Evolutionary conservation across 2,888 invertebrate species (phyloP), one percentile per base, ranked within the genome.

Genomic region (Spisula solida): DNA sequence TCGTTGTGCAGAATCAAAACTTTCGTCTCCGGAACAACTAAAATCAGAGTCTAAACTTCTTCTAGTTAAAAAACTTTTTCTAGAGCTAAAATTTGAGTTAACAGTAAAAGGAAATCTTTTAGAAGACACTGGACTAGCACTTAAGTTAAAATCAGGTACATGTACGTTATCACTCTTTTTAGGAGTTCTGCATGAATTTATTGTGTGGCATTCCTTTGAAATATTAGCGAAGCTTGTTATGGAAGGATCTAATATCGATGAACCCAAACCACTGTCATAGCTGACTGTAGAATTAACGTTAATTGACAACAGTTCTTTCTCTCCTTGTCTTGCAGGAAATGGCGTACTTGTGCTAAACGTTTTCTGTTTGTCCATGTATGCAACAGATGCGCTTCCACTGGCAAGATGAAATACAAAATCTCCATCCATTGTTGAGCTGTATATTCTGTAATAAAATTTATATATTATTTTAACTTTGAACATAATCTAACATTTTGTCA

Each of bases 291-390:
- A 88, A 31, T 48, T 47, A 0, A 66, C 31, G 51, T 85, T 86
- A 31, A 70, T 81, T 34, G 85, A 82, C 18, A 85, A 29, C 14
- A 70, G 82, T 6, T 56, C 4, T 29, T 86, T 86, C 10, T 80
- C 12, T 14, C 60, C 70, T 6, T 29, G 25, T 20, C 16, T n/a
- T 10, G 51, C 25, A 16, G 56, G 41, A n/a, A 87, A 87, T 41
- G 92, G 92, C 78, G 92, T 92, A 82, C 92, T 92, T 20, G 92
- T 92, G 51, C 90, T 92, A 47, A 92, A 88, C 31, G 82, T 81
- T n/a, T 86, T 78, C 16, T 75, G 48, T 25, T 88, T 88, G 14
- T 81, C 85, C 51, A 56, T 56, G 20, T 31, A 75, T 16, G 55
- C 75, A 31, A 16, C 31, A 75, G 34, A 70, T 66, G 66, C 4